Evolutionary conservation across 1,140 invertebrate genomes (phyloP), one percentile per base, ranked within the genome.

Genomic region (Nymphalis io): DNA sequence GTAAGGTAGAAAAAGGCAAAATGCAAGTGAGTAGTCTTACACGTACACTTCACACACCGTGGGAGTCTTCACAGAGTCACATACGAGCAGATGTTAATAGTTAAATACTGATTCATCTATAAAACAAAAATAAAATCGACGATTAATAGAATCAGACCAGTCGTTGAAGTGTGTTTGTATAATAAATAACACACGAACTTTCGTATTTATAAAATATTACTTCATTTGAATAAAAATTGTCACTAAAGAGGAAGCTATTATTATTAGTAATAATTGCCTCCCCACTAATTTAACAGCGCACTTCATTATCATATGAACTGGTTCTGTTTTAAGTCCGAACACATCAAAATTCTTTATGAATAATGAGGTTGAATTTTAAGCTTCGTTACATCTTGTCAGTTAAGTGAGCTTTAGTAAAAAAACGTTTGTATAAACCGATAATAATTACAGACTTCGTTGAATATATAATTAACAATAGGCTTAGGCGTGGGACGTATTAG

Each of bases 361-460:
- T 85, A 88, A 88, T 85, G 80, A 84, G 82, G 74, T 82, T 78
- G 79, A 79, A 84, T 88, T 83, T 89, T 83, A 88, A 81, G 82
- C 80, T 85, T 86, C 84, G 85, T 86, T 88, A 87, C 82, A 75
- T 86, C 76, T 85, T 84, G 85, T 82, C 79, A 80, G 80, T 83
- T 85, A 83, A 82, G 73, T 75, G 71, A 80, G 75, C 76, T 80
- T 82, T 83, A 79, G 74, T 82, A 75, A 77, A 73, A n/a, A 79
- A 79, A 79, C 72, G 72, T 80, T 76, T 79, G 75, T 78, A 76
- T 78, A 72, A 82, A 81, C 74, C 71, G 70, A 79, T 83, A 74
- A 76, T 78, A 80, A 79, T 81, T 82, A 81, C 71, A 60, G 69
- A 70, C 60, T 70, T 73, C 69, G 74, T 74, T 74, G 78, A 75